Conservation (phyloP, 2,113 vertebrate species). For the Sula dactylatra region DNA sequence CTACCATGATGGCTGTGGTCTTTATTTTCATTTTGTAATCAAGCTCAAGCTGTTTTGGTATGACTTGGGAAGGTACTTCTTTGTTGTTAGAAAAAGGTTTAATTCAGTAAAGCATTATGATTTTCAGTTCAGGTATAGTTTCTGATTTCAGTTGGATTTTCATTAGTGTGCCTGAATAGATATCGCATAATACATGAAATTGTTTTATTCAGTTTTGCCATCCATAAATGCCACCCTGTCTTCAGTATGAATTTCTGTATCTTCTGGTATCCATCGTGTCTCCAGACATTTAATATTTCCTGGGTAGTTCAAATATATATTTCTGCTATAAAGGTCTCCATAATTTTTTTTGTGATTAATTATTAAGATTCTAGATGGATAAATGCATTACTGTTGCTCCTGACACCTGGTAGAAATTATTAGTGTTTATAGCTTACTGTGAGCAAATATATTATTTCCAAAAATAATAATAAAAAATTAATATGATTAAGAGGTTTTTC, state of each 20-base stretch:
- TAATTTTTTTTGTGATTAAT: background rate
- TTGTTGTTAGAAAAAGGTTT: background rate
- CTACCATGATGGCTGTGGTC: background rate
- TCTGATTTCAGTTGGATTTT: background rate
- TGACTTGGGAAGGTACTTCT: background rate
- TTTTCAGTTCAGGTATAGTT: background rate
- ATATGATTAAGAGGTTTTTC: background rate
- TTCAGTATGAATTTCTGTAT: background rate
- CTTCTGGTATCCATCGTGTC: background rate
- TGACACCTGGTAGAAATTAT: background rate
- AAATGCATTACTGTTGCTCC: background rate
- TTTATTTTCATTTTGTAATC: slow-evolving; percentile 72
- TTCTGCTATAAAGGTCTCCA: background rate
- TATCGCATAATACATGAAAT: background rate
- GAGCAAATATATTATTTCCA: background rate
- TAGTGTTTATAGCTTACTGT: background rate
- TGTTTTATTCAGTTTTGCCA: background rate
- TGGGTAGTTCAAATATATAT: background rate
- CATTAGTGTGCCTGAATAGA: background rate
- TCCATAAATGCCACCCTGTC: background rate
- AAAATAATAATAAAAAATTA: background rate
- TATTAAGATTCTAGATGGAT: background rate
- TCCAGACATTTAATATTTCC: background rate
- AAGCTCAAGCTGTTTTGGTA: slow-evolving; percentile 68
- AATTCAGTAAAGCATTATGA: background rate